A percentile compares a stretch with the other conserved stretches of the same genome.
Evolutionary conservation across 1,140 invertebrate genomes (phyloP).

Genomic region (Meloidogyne hapla): DNA sequence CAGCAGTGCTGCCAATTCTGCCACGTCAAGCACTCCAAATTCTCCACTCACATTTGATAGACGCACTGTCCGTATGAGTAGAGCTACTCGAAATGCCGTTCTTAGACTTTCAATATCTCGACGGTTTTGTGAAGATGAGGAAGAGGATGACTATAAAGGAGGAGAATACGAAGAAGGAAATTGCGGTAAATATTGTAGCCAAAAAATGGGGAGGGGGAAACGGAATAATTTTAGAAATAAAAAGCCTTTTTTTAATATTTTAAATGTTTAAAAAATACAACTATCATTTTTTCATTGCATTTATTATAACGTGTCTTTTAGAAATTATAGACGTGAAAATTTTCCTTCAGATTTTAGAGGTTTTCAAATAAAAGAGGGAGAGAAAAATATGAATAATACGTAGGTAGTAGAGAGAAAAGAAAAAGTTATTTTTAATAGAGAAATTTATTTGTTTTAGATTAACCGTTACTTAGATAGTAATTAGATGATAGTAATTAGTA

Average conservation of each 20-base stretch:
- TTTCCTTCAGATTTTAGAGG: not conserved
- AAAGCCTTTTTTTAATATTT: not conserved
- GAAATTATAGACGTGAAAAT: not conserved
- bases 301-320: not conserved
- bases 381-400: no score
- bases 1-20: slow-evolving; percentile 1
- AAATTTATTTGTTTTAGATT: no score
- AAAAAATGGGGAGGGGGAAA: not conserved
- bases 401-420: no score
- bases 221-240: not conserved
- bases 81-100: slow-evolving; percentile 12
- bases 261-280: not conserved
- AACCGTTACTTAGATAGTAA: no score
- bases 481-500: no score
- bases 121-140: slow-evolving; percentile 18
- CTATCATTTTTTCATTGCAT: not conserved
- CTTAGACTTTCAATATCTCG: slow-evolving; percentile 16
- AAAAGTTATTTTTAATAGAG: no score
- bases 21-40: slow-evolving; percentile 15
- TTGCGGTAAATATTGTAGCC: no score
- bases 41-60: slow-evolving; percentile 27
- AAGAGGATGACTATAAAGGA: slow-evolving; percentile 12
- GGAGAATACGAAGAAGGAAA: not conserved
- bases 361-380: not conserved
- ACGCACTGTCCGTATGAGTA: slow-evolving; percentile 20